Evolutionary conservation across 2,888 invertebrate genomes (phyloP).

Genomic region (Cloeon dipterum): DNA sequence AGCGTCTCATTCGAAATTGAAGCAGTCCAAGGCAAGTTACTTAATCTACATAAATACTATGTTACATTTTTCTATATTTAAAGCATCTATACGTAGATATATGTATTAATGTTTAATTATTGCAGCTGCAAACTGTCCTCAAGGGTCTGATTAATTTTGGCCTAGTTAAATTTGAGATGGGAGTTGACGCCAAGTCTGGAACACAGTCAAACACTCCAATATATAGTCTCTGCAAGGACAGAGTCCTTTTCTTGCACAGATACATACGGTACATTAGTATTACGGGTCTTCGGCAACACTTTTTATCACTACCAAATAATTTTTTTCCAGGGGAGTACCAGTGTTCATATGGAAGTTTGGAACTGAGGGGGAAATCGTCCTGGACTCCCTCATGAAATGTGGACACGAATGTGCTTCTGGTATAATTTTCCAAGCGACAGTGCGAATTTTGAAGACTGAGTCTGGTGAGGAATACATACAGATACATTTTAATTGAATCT

Average conservation of each 20-base stretch:
- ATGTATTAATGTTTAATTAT: too few relatives aligned
- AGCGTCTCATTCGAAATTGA: neutral
- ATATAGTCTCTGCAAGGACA: neutral
- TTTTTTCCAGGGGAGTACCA: neutral
- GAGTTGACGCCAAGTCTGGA: neutral
- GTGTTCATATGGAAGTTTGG: neutral
- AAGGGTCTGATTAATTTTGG: neutral
- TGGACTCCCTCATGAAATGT: neutral
- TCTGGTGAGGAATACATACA: neutral
- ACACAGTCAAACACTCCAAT: too few relatives aligned
- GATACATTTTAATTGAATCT: too few relatives aligned
- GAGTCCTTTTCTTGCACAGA: neutral
- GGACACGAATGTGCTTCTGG: neutral
- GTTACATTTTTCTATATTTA: too few relatives aligned
- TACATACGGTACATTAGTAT: neutral
- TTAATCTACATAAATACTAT: too few relatives aligned
- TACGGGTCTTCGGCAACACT: too few relatives aligned
- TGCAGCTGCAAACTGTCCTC: neutral
- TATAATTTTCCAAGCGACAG: neutral
- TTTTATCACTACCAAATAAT: too few relatives aligned
- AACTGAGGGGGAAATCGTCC: neutral
- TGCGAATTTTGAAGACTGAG: neutral
- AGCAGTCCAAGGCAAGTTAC: neutral
- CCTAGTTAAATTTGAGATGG: neutral
- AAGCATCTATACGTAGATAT: too few relatives aligned